Conservation (phyloP, 2,888 invertebrate species). For the Morpho deidamia region DNA sequence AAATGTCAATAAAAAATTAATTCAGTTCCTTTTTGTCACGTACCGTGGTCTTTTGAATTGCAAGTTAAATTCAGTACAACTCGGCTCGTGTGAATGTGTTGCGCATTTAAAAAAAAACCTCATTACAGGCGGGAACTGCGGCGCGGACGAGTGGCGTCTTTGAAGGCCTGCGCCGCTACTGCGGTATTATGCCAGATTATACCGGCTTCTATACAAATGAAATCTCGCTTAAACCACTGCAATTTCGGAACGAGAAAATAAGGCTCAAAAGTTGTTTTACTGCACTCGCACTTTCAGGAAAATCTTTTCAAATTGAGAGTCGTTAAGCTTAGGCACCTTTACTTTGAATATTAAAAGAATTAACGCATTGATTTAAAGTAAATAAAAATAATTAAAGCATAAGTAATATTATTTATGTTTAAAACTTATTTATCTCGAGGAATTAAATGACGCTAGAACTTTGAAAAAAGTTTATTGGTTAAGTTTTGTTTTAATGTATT, state of each 20-base stretch:
- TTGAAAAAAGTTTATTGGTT: no score
- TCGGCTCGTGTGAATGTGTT: conserved; percentile 66
- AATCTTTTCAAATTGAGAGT: conserved; percentile 51
- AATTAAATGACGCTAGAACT: no score
- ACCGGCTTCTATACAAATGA: conserved; percentile 75
- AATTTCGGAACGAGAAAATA: conserved; percentile 74
- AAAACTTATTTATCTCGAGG: no score
- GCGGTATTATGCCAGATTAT: conserved; percentile 77
- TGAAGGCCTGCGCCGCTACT: conserved; percentile 69
- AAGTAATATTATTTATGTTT: neutral
- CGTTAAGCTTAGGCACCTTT: conserved; percentile 25
- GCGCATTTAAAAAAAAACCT: conserved; percentile 69
- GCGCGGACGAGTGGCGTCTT: conserved; percentile 74
- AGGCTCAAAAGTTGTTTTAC: conserved; percentile 70
- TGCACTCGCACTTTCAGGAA: conserved; percentile 61
- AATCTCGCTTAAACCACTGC: conserved; percentile 77
- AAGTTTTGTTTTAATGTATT: no score
- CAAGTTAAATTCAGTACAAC: conserved; percentile 49
- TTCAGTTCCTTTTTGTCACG: conserved; percentile 25
- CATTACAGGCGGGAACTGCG: conserved; percentile 71
- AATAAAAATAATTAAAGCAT: conserved; percentile 10
- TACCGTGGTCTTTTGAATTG: conserved; percentile 29
- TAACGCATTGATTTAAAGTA: conserved; percentile 7
- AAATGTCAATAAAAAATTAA: conserved; percentile 25
- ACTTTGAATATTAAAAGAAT: conserved; percentile 15